Evolutionary conservation across 2,113 vertebrate genomes (phyloP), one percentile per base, ranked within the genome.

Genomic region (Astatotilapia flaviijosephi): DNA sequence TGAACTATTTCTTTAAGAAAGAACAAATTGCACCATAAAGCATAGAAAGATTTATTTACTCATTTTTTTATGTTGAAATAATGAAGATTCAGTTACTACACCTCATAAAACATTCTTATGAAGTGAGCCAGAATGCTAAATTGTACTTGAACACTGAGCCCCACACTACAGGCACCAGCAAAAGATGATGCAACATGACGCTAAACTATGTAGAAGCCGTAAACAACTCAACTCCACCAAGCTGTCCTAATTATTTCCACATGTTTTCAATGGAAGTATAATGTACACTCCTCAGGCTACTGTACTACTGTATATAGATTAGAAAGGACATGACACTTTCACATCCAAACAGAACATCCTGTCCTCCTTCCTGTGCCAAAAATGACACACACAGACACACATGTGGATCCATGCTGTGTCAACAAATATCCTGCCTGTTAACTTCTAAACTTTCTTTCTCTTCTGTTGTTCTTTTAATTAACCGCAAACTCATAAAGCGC

Each of bases 301-400:
- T 84, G 51, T 35, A 82, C 47, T 79, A 79, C 89, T 60, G 70
- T 89, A 42, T 65, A 33, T 47, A 75, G 23, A 65, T 81, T 11
- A 35, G 33, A 68, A 45, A 85, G 80, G 35, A 90, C 85, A 85
- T 40, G 23, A 90, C 86, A 93, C 83, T 90, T 85, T 88, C 49
- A 86, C 8, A 86, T 91, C 83, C 10, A 93, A 90, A 89, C 83
- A 87, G 53, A 37, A 91, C 89, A 91, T 93, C 93, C 94, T 92
- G 89, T 95, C 80, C 28, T 35, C 8, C n/a, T 82, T 68, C 42
- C 53, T 77, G 80, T 53, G 89, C 92, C 93, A 93, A 85, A 90
- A 60, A 9, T 88, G 51, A 79, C 88, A 84, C 79, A 86, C 13
- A 53, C 42, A 85, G 35, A 65, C 53, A 62, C 62, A 79, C 65